Evolutionary conservation across 2,797 vertebrate species (phyloP), one percentile per base, ranked within the genome.

Genomic region (Syngnathus rostellatus): DNA sequence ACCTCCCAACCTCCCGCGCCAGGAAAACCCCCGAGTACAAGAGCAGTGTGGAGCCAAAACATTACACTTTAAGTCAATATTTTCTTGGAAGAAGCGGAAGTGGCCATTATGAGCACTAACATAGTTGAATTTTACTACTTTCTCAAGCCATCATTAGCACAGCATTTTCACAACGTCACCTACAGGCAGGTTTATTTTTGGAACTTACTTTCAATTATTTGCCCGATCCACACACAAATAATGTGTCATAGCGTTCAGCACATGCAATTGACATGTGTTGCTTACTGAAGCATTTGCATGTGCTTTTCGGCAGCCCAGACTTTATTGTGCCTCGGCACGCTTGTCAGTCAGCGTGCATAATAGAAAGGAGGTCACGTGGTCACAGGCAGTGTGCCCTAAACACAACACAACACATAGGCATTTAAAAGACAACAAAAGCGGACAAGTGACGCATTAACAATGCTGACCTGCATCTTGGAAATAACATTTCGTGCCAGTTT

Each of bases 131-230:
- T 74, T 68, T 57, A 71, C 59, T 72, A 82, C 80, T 83, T 79
- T 86, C 77, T 78, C 74, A 23, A 63, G 51, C 64, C 66, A 57
- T 83, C 81, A 63, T 71, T 75, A 58, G 77, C 89, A 90, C 87
- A 88, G 5, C 41, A 64, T 53, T 21, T 23, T 23, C 8, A n/a
- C 19, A 50, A 50, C 8, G n/a, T n/a, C 8, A n/a, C 19, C 48
- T n/a, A 50, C n/a, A n/a, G 8, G 48, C 17, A 17, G 16, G 16
- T 48, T 48, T 48, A 6, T 17, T 48, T 48, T n/a, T 2, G 17
- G 17, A 19, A 19, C 6, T 8, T 50, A 50, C 8, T 12, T 8
- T 50, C 0, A 50, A 50, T 50, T n/a, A 50, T 50, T 50, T 2
- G 7, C 17, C 19, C 6, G 48, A 50, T 50, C 69, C 73, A 72